Conservation (phyloP, 1,140 invertebrate species). For the Drosophila prosaltans region DNA sequence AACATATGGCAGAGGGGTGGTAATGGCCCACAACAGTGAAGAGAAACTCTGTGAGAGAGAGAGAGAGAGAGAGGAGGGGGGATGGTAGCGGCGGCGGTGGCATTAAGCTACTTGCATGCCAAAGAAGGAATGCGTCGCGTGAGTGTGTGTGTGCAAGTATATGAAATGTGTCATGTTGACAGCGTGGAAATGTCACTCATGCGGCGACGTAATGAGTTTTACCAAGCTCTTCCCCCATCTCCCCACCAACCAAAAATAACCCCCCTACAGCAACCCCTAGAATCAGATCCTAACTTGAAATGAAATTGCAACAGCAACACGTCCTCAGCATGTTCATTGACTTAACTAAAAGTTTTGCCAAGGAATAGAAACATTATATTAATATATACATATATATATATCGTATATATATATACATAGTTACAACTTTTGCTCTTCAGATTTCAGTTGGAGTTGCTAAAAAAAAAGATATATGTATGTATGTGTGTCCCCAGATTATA, state of each 20-base stretch:
- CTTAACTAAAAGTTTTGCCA: slow-evolving; percentile 4
- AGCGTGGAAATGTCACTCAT: slow-evolving; percentile 77
- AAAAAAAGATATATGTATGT: background rate
- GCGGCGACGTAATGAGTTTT: slow-evolving; percentile 77
- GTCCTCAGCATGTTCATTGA: slow-evolving; percentile 1
- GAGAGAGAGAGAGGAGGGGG: slow-evolving; percentile 10
- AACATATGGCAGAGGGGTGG: slow-evolving; percentile 44
- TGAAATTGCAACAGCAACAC: slow-evolving; percentile 17
- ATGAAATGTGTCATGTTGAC: slow-evolving; percentile 80
- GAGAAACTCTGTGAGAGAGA: background rate
- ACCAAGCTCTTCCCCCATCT: slow-evolving; percentile 26
- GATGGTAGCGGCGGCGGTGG: slow-evolving; percentile 28
- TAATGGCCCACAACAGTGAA: background rate
- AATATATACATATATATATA: background rate
- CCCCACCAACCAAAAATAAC: no score
- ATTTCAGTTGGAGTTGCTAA: background rate
- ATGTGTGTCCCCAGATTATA: slow-evolving; percentile 1
- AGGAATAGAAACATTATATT: slow-evolving; percentile 11
- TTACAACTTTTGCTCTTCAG: background rate
- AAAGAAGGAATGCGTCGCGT: slow-evolving; percentile 43
- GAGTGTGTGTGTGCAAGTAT: slow-evolving; percentile 46
- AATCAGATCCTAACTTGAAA: slow-evolving; percentile 1
- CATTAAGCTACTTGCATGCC: slow-evolving; percentile 64
- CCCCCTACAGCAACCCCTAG: background rate
- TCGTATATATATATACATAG: background rate